Evolutionary conservation across 2,797 vertebrate species (phyloP).

Genomic region (Poliocrania exsul): DNA sequence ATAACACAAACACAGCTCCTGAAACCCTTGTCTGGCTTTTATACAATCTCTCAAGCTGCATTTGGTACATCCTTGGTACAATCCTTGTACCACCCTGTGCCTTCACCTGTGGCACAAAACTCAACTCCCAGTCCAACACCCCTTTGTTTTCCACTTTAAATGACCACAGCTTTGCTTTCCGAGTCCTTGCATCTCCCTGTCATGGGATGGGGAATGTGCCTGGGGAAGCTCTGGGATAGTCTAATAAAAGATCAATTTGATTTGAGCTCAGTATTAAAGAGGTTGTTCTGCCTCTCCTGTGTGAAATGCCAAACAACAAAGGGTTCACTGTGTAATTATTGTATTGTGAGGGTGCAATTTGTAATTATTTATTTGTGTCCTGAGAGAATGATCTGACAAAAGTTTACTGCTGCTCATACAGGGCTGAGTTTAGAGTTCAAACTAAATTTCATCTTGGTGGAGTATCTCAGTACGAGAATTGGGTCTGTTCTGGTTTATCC

Average conservation of each 20-base stretch:
- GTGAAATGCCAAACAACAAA: background rate
- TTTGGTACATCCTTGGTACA: background rate
- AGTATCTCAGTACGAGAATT: background rate
- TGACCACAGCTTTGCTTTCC: background rate
- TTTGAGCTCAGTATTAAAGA: background rate
- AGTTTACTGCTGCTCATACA: background rate
- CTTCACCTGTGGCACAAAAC: accelerated
- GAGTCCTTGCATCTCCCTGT: background rate
- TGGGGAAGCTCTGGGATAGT: background rate
- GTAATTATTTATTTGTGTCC: background rate
- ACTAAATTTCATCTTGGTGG: background rate
- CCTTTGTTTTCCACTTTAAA: background rate
- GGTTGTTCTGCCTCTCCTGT: background rate
- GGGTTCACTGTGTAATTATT: background rate
- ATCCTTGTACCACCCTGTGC: background rate
- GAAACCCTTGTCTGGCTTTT: background rate
- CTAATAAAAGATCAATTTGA: background rate
- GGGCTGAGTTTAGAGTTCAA: background rate
- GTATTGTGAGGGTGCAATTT: background rate
- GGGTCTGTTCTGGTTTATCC: background rate
- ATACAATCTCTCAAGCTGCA: too few species aligned
- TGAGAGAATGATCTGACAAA: background rate
- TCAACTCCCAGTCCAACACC: background rate
- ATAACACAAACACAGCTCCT: accelerated
- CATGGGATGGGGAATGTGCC: background rate